Evolutionary conservation across 2,113 vertebrate species (phyloP).

Genomic region (Antigone vipio): DNA sequence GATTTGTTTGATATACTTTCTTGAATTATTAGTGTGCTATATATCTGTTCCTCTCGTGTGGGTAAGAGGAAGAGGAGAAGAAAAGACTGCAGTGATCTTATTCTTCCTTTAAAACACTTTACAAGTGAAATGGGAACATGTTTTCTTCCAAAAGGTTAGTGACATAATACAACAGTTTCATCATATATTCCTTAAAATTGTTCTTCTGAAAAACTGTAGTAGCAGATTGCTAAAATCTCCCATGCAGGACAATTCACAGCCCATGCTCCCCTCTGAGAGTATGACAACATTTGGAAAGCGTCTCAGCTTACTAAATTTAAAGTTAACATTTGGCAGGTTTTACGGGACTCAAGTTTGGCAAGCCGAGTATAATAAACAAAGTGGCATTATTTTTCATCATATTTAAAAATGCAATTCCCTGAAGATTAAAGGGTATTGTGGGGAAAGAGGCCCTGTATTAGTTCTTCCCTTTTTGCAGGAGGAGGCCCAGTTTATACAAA

Average conservation of each 20-base stretch:
- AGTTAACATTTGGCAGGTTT: conserved; percentile 44
- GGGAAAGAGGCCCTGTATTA: not conserved
- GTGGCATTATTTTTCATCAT: conserved; percentile 43
- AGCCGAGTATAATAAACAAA: conserved; percentile 20
- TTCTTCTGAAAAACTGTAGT: not conserved
- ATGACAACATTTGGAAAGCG: not conserved
- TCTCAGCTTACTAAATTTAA: conserved; percentile 16
- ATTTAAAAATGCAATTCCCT: conserved; percentile 52
- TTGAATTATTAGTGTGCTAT: not conserved
- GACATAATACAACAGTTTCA: not conserved
- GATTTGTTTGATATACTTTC: conserved; percentile 7
- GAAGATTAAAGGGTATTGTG: not conserved
- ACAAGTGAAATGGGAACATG: not conserved
- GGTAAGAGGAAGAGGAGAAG: not conserved
- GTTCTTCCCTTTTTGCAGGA: not conserved
- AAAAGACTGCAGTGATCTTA: not conserved
- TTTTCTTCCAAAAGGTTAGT: not conserved
- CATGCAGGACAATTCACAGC: not conserved
- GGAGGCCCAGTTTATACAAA: not conserved
- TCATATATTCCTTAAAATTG: not conserved
- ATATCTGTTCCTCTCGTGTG: not conserved
- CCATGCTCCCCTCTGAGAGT: not conserved
- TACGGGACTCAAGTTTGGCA: conserved; percentile 20
- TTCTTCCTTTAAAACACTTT: not conserved
- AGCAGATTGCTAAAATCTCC: not conserved